Base-by-base conservation (phyloP, 2,888 invertebrate species). In the Xylota sylvarum region DNA sequence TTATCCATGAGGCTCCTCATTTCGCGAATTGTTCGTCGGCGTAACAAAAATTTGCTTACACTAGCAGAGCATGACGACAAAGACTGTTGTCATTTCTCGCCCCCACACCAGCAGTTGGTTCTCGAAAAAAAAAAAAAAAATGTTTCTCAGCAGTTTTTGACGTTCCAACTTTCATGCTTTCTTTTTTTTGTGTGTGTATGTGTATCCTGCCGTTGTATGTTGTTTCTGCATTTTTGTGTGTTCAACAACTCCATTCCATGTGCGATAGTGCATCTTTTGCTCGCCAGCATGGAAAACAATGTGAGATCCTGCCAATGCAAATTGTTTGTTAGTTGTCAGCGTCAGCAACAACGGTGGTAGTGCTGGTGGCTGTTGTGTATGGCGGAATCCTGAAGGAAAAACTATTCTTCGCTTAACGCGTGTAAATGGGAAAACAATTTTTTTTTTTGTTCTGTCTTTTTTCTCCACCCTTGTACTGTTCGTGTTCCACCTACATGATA, bases 221-320 rank as follows among this genome's bases (percentile, higher is more conserved):
- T 50, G 19, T 65, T 40, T 73, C 27, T 37, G 80, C 30, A 73
- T 80, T 80, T 80, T 65, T 67, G 65, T 65, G 58, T 65, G 80
- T 73, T 67, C 58, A 73, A 72, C 79, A 79, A 65, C 64, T 65
- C 30, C 32, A 73, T 73, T 35, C 58, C 50, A 67, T 67, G 65
- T 72, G 70, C 46, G 46, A 78, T 72, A 58, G 37, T 73, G 43
- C 65, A 73, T 73, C 80, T 56, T 60, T 46, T 40, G 37, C 40
- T 80, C 35, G 80, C 43, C 65, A 27, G 50, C 40, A 73, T 80
- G 65, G 58, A 52, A 74, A 76, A 76, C 67, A 67, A 73, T 67
- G 80, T 72, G 76, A 72, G 70, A 81, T 76, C 76, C 81, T 76
- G 85, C 76, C 81, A 76, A 72, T 85, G 85, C 64, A 76, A 85